Evolutionary conservation across 2,797 vertebrate genomes (phyloP), one percentile per base, ranked within the genome.

Genomic region (Vireo griseus): DNA sequence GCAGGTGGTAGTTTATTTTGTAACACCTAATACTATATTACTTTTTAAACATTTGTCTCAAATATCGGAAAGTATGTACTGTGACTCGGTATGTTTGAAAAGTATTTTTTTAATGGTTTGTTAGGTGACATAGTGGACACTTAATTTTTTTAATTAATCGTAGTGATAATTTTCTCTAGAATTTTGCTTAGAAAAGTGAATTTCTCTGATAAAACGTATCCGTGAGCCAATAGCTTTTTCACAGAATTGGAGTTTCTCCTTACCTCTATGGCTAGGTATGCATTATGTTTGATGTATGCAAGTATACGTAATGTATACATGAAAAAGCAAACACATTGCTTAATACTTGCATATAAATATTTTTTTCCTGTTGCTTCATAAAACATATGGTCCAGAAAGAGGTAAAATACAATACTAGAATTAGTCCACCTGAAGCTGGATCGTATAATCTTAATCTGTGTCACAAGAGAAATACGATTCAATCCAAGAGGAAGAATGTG

Each of bases 1-100:
- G 98, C 98, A 95, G 99, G 99, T 99, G 85, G 17, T 26, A 42
- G 42, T 86, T 86, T n/a, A 42, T 80, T 79, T 81, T 90, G 68
- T 77, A 83, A 90, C 73, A 50, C 8, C 11, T 31, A 57, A 16
- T 73, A 40, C 16, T 84, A 3, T 59, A n/a, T 79, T 73, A 59
- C 1, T 40, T 91, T 83, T 80, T 18, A 73, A 73, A 40, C 15
- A 18, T 62, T 57, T 78, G 50, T 55, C 67, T 80, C 22, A 86
- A 5, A n/a, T 57, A 15, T 11, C 13, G 35, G 21, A 18, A 78
- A 50, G 24, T 35, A 21, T 33, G 19, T 44, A 28, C 9, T 25
- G 6, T 72, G 69, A 72, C 11, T 90, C 37, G 25, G 0, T 54
- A 12, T 51, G 24, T 80, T 73, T 61, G 78, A 26, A 74, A 82